Evolutionary conservation across 2,888 invertebrate species (phyloP).

Genomic region (Leptothorax acervorum): DNA sequence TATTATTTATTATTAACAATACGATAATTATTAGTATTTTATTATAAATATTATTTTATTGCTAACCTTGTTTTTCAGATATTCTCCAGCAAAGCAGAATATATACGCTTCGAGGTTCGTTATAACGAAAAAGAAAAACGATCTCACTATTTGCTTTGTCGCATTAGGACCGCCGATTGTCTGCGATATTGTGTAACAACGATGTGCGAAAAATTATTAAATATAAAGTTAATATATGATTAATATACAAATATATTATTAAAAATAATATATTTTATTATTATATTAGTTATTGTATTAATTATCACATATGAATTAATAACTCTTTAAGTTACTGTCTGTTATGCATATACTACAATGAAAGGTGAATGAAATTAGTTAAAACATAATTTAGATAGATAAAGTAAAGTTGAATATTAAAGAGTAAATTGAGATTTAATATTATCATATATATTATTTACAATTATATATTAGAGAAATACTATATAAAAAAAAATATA

Average conservation of each 20-base stretch:
- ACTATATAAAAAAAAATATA: too few species aligned
- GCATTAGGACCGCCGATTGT: conserved; percentile 9
- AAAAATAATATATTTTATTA: neutral
- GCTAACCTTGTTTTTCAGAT: conserved; percentile 37
- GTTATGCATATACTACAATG: too few species aligned
- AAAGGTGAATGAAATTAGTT: neutral
- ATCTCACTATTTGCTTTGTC: neutral
- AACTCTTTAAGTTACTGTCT: neutral
- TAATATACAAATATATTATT: neutral
- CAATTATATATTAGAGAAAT: neutral
- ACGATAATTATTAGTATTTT: neutral
- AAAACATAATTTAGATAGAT: neutral
- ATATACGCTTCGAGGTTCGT: conserved; percentile 49
- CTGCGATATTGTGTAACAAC: conserved; percentile 12
- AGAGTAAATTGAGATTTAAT: neutral
- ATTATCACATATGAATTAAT: neutral
- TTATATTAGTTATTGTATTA: neutral
- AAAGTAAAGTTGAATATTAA: neutral
- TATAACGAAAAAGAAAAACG: conserved; percentile 13
- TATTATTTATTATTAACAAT: neutral
- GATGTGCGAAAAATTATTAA: neutral
- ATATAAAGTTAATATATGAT: conserved; percentile 8
- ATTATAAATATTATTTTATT: neutral
- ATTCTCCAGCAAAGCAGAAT: conserved; percentile 50
- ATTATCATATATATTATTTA: neutral